These are phyloP conservation scores for Gobio gobio DNA, from an alignment of 2,113 vertebrate species.

Conservation along the genomic window DNA sequence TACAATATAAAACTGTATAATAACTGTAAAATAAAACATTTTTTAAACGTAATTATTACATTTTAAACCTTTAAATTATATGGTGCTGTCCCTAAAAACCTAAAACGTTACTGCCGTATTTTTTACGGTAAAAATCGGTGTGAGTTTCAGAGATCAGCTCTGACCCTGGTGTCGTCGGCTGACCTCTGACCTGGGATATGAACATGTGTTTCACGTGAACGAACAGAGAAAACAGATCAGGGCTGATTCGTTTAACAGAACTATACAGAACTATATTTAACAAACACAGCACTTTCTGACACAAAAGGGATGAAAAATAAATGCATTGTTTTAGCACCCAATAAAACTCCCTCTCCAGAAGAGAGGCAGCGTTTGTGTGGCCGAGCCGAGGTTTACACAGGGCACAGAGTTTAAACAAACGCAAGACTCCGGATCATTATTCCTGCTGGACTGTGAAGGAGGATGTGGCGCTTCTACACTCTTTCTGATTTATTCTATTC, in stretches of 20 bases:
- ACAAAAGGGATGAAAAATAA: constrained; percentile 16
- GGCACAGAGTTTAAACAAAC: constrained; percentile 55
- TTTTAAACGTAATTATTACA: too few species aligned
- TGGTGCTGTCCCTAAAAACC: too few species aligned
- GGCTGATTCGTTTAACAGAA: not conserved
- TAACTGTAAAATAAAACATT: too few species aligned
- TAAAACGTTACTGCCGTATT: too few species aligned
- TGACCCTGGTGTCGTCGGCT: not conserved
- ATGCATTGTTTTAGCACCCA: constrained; percentile 39
- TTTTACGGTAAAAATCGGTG: too few species aligned
- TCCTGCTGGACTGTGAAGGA: constrained; percentile 66
- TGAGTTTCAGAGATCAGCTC: not conserved
- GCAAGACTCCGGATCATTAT: constrained; percentile 55
- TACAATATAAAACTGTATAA: too few species aligned
- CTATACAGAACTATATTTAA: too few species aligned
- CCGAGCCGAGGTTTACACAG: constrained; percentile 51
- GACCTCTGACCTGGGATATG: not conserved
- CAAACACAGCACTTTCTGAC: constrained; percentile 20
- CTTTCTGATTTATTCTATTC: constrained; percentile 73
- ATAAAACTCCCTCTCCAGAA: constrained; percentile 34
- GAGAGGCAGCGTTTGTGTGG: constrained; percentile 53
- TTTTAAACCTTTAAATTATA: too few species aligned
- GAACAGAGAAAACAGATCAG: not conserved
- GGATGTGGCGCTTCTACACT: constrained; percentile 49
- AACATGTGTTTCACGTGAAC: not conserved